Percentiles rank a stretch among this genome's conserved stretches.
Evolutionary conservation across 2,113 vertebrate genomes (phyloP).

Genomic region (Hiodon tergisus): DNA sequence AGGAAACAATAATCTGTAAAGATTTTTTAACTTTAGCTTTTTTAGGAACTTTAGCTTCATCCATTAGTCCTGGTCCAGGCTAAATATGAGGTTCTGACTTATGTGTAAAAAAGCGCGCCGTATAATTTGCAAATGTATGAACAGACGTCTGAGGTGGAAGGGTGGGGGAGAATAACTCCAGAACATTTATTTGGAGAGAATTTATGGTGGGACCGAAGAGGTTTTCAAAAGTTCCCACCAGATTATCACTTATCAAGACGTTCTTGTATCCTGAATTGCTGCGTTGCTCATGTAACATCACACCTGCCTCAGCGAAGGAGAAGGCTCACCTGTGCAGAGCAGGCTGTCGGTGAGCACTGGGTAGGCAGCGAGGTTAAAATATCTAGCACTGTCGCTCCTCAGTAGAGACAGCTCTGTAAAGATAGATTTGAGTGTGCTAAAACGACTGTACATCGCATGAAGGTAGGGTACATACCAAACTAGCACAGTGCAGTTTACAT

Average conservation of each 20-base stretch:
- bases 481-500: no score
- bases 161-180: constrained; percentile 2
- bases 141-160: no score
- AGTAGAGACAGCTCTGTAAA: no score
- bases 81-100: no score
- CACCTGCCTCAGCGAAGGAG: neutral
- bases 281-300: neutral
- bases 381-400: no score
- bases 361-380: neutral
- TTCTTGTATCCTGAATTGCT: neutral
- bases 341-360: neutral
- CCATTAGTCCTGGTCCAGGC: no score
- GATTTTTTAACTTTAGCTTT: neutral
- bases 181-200: constrained; percentile 7
- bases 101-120: no score
- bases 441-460: no score
- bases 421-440: no score
- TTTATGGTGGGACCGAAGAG: neutral
- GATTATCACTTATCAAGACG: constrained; percentile 10
- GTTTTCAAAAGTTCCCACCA: neutral
- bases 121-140: no score
- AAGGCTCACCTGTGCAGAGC: neutral
- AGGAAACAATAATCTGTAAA: neutral
- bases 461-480: no score
- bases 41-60: no score